phyloP scores from a whole-genome alignment of 2,797 vertebrate genomes.

The Selene dorsalis region DNA sequence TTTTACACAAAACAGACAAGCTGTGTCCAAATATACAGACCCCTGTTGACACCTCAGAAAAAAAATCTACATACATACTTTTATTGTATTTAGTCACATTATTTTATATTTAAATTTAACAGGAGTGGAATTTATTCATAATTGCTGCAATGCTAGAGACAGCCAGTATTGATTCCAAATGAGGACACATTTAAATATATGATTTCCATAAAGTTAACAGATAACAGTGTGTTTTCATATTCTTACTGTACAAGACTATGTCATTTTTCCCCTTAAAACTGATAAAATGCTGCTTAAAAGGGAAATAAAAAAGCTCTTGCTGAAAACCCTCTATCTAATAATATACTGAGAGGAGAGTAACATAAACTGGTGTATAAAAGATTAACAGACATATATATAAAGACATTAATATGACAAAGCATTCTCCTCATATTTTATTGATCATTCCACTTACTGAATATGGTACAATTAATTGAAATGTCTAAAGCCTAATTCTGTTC shows the following conservation, averaged over 20 bases:
- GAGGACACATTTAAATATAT: background rate
- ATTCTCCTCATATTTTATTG: background rate
- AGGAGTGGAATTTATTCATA: background rate
- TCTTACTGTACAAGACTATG: background rate
- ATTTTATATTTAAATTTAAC: background rate
- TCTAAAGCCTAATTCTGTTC: background rate
- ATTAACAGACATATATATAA: background rate
- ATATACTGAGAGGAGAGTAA: background rate
- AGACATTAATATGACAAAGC: background rate
- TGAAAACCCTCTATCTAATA: background rate
- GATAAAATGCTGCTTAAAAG: background rate
- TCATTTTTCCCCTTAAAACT: background rate
- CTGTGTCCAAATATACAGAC: constrained; percentile 19
- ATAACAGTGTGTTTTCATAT: background rate
- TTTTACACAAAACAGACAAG: constrained; percentile 32
- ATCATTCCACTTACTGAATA: background rate
- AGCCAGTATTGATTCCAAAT: background rate
- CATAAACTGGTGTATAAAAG: background rate
- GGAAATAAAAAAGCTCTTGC: too few relatives aligned
- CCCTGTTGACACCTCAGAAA: background rate
- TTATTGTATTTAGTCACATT: background rate
- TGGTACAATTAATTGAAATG: background rate
- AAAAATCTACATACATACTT: background rate
- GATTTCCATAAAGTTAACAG: background rate
- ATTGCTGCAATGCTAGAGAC: background rate